Percentiles rank a stretch among this genome's conserved stretches.
Evolutionary conservation across 2,888 invertebrate genomes (phyloP).

Genomic region (Volucella bombylans): DNA sequence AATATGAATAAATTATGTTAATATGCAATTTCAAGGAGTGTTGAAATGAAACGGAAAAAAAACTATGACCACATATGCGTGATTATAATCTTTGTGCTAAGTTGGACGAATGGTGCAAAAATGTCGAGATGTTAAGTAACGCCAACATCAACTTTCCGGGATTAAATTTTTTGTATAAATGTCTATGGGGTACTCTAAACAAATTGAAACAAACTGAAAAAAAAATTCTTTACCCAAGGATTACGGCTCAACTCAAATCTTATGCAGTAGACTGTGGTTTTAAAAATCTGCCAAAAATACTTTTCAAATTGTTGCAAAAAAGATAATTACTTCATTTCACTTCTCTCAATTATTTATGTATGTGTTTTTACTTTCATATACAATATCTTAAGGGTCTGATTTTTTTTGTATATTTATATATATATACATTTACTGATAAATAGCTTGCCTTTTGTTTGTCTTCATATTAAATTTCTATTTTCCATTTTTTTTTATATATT

Average conservation of each 20-base stretch:
- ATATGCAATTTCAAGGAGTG: neutral
- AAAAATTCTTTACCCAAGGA: neutral
- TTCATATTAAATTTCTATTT: constrained; percentile 1
- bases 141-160: too few relatives aligned
- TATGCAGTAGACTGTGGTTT: constrained; percentile 1
- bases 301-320: constrained; percentile 44
- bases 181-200: too few relatives aligned
- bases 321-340: constrained; percentile 9
- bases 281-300: constrained; percentile 36
- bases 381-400: neutral
- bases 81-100: neutral
- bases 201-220: too few relatives aligned
- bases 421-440: constrained; percentile 47
- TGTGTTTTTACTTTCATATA: constrained; percentile 9
- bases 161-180: too few relatives aligned
- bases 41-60: neutral
- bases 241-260: neutral
- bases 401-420: constrained; percentile 32
- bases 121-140: too few relatives aligned
- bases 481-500: neutral
- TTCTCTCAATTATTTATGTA: constrained; percentile 25
- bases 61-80: neutral
- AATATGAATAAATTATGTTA: neutral
- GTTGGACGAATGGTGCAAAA: too few relatives aligned
- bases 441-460: constrained; percentile 52